These are phyloP conservation scores for Delia radicum DNA, from an alignment of 1,140 invertebrate species.

Conservation along the genomic window DNA sequence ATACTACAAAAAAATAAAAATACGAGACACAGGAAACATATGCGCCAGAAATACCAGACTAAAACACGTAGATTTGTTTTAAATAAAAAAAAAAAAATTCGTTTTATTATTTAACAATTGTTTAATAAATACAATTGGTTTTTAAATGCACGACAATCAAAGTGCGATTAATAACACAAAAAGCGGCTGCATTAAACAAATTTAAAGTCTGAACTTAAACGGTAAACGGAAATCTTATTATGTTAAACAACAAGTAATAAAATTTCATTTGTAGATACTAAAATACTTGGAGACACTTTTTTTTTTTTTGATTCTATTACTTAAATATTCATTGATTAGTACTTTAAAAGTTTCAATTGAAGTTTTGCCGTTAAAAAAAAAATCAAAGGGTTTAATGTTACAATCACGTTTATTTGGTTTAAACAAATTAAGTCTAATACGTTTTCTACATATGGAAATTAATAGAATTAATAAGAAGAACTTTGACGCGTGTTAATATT, in stretches of 20 bases:
- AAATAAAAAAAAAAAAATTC: not conserved
- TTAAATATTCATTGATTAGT: not conserved
- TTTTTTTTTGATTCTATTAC: too few species aligned
- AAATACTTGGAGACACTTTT: conserved; percentile 1
- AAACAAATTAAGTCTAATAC: conserved; percentile 17
- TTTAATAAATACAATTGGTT: conserved; percentile 13
- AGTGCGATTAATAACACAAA: conserved; percentile 18
- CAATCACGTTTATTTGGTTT: conserved; percentile 7
- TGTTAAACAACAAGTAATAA: not conserved
- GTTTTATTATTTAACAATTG: not conserved
- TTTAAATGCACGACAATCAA: conserved; percentile 24
- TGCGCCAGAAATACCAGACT: conserved; percentile 25
- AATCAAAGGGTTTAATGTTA: not conserved
- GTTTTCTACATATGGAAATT: not conserved
- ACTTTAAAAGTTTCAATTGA: conserved; percentile 10
- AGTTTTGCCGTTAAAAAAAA: not conserved
- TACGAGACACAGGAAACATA: not conserved
- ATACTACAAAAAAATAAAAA: not conserved
- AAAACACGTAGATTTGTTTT: not conserved
- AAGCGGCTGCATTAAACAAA: not conserved
- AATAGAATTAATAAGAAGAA: not conserved
- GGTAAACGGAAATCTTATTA: conserved; percentile 10
- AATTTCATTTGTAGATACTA: not conserved
- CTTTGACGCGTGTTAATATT: conserved; percentile 7
- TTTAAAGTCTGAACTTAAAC: too few species aligned